Conservation (phyloP, 2,888 invertebrate species). For the Cabera pusaria region DNA sequence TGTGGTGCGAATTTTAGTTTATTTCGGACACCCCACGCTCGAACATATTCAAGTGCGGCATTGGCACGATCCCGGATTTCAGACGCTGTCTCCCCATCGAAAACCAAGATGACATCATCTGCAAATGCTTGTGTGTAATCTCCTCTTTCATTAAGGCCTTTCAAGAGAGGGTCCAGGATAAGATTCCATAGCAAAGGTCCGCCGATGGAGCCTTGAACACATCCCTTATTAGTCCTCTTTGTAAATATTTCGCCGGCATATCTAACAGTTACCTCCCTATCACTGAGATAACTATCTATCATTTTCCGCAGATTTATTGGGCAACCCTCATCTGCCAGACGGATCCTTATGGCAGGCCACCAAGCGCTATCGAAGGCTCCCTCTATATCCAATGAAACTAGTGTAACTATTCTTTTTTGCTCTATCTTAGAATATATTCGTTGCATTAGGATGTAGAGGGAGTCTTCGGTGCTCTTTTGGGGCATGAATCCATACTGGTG, state of each 20-base stretch:
- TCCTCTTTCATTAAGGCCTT: too few species aligned
- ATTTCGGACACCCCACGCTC: constrained; percentile 9
- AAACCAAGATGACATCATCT: not conserved
- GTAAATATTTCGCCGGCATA: constrained; percentile 20
- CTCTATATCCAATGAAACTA: constrained; percentile 19
- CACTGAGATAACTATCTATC: constrained; percentile 10
- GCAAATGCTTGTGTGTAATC: too few species aligned
- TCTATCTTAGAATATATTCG: not conserved
- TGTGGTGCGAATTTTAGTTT: constrained; percentile 6
- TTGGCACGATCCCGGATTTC: constrained; percentile 18
- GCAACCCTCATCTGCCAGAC: constrained; percentile 13
- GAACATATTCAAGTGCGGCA: constrained; percentile 22
- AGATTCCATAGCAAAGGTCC: constrained; percentile 10
- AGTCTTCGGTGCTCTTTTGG: too few species aligned
- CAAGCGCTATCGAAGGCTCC: constrained; percentile 20
- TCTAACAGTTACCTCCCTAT: constrained; percentile 13
- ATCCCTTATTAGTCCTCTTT: constrained; percentile 6
- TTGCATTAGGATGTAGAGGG: not conserved
- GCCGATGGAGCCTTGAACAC: constrained; percentile 12
- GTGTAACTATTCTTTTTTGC: not conserved
- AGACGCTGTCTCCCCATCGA: constrained; percentile 13
- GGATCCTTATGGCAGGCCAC: constrained; percentile 15
- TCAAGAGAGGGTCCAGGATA: too few species aligned
- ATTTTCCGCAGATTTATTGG: constrained; percentile 8
- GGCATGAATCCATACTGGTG: too few species aligned